These are phyloP conservation scores for Catalaphyllia jardinei DNA, from an alignment of 64 coral and sea anemone genomes.

Conservation along the genomic window DNA sequence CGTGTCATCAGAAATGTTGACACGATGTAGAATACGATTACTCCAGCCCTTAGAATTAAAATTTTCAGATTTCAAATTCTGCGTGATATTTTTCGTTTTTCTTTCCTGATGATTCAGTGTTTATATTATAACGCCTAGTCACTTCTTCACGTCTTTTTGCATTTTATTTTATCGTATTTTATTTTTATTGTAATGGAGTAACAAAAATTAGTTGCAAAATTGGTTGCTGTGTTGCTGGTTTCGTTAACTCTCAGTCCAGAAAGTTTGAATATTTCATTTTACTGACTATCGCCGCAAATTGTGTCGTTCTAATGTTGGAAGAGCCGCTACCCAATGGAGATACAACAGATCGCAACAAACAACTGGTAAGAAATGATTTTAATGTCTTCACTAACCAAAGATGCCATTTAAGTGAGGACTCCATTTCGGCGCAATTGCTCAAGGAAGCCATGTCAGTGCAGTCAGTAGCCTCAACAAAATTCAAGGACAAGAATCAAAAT, in stretches of 20 bases:
- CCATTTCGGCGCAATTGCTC: not conserved
- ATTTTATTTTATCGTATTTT: conserved; percentile 31
- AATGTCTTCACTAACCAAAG: not conserved
- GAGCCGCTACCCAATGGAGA: conserved; percentile 86
- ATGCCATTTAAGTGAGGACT: not conserved
- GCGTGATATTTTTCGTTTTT: not conserved
- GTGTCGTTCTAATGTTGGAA: conserved; percentile 89
- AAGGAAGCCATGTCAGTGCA: conserved; percentile 14
- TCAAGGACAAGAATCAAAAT: too few relatives aligned
- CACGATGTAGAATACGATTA: conserved; percentile 30
- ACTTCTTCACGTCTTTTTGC: conserved; percentile 40
- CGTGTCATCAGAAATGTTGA: conserved; percentile 4
- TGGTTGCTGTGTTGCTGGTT: conserved; percentile 56
- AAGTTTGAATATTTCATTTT: conserved; percentile 99
- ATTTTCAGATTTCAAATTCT: not conserved
- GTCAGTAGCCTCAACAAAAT: not conserved
- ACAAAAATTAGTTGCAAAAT: conserved; percentile 25
- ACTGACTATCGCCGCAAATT: conserved; percentile 94
- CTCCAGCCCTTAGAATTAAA: not conserved
- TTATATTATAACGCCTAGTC: not conserved
- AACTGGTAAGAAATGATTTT: conserved; percentile 72
- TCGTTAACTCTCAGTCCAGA: conserved; percentile 77
- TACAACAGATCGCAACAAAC: conserved; percentile 80
- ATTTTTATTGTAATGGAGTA: not conserved
- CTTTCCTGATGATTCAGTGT: not conserved